Evolutionary conservation across 2,113 vertebrate genomes (phyloP), one percentile per base, ranked within the genome.

Genomic region (Xenopus laevis): DNA sequence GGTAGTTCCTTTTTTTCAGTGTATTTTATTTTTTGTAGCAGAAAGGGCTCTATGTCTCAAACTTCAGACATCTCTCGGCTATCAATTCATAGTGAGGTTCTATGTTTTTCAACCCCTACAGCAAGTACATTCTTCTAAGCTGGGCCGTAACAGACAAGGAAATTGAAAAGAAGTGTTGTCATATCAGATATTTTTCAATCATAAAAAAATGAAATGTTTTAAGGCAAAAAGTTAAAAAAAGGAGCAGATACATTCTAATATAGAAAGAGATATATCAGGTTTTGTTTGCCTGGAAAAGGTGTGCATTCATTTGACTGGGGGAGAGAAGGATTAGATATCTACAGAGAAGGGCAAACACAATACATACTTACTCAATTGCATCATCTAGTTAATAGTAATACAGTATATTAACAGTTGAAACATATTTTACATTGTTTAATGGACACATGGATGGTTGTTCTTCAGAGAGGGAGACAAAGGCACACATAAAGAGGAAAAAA

Each of bases 91-190:
- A 21, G 58, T 65, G 13, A 68, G 20, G 23, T 53, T 62, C n/a
- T 21, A 12, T 62, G 58, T 62, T 59, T 53, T 68, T 62, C 46
- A 52, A 40, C 58, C 73, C 73, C 73, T 75, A 47, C 44, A 75
- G 65, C 73, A 68, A 74, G 30, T 21, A 68, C 73, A 68, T 75
- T 68, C 53, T 60, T 75, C 58, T 68, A 18, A 18, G 65, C 46
- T 75, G 13, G 45, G 44, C 73, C 52, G 57, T 40, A 68, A 75
- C 65, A 62, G 45, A 68, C 15, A 18, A n/a, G 5, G 65, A 74
- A 59, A 74, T 44, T 68, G 58, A 75, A 74, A 67, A 68, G 57
- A 50, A 27, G 44, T 62, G 58, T 62, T 71, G 45, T 23, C 23
- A 21, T 61, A 52, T 15, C 12, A 44, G 65, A 68, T 52, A 68